A percentile compares a stretch with the other conserved stretches of the same genome.
These are phyloP conservation scores for Papilio polytes DNA, from an alignment of 1,140 invertebrate genomes.

Conservation along the genomic window DNA sequence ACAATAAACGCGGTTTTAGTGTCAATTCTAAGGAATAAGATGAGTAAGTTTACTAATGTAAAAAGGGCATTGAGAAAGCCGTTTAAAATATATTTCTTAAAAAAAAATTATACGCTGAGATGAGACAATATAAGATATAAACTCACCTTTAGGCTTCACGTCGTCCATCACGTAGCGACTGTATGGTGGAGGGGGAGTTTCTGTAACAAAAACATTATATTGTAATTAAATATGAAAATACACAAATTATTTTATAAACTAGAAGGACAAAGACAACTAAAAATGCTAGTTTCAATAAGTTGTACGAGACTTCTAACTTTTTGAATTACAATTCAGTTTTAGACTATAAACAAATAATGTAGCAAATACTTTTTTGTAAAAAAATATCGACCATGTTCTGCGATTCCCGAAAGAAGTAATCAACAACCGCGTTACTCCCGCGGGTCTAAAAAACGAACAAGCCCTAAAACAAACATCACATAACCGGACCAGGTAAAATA, in stretches of 20 bases:
- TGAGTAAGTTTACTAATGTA: neutral
- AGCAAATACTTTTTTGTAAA: neutral
- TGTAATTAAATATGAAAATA: too few species aligned
- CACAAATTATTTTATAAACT: too few species aligned
- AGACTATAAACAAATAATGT: neutral
- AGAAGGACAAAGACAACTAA: too few species aligned
- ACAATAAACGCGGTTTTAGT: neutral
- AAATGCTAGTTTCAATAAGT: too few species aligned
- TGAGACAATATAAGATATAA: neutral
- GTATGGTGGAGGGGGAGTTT: constrained; percentile 89
- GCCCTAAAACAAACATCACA: constrained; percentile 66
- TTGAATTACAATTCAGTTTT: neutral
- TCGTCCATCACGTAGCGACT: constrained; percentile 87
- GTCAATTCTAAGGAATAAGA: neutral
- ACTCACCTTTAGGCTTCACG: constrained; percentile 89
- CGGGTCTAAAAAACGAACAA: constrained; percentile 54
- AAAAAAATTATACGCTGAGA: neutral
- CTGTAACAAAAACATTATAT: constrained; percentile 84
- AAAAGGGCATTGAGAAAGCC: neutral
- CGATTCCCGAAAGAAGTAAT: constrained; percentile 54
- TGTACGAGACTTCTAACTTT: too few species aligned
- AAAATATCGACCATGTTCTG: constrained; percentile 40
- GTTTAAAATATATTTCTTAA: neutral
- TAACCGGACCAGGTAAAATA: constrained; percentile 58
- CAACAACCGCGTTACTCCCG: constrained; percentile 52